phyloP scores from a whole-genome alignment of 92 coral and sea anemone genomes.

The Hydrozoanthus gracilis region DNA sequence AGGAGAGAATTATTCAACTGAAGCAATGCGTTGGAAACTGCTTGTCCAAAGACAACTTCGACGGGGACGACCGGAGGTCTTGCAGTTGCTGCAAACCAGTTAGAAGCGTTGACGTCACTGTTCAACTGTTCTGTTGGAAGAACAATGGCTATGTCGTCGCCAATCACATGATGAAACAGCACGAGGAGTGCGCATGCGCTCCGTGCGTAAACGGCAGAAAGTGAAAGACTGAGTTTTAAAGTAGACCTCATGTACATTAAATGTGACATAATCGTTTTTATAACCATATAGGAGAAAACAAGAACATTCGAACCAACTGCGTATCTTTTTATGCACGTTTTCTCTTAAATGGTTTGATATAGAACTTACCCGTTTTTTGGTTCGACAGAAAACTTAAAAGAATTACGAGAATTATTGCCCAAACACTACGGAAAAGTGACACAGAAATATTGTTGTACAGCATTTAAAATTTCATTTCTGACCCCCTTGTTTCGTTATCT shows the following conservation, averaged over 20 bases:
- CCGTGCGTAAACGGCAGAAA: constrained; percentile 38
- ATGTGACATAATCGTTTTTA: not conserved
- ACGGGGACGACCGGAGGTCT: constrained; percentile 29
- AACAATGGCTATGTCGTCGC: not conserved
- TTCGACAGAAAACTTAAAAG: no score
- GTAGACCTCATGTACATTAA: not conserved
- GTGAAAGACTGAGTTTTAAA: constrained; percentile 1
- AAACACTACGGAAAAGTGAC: no score
- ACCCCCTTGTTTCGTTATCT: no score
- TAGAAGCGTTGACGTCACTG: constrained; percentile 18
- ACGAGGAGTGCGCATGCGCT: constrained; percentile 49
- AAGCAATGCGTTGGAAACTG: constrained; percentile 30
- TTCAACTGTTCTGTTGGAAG: constrained; percentile 21
- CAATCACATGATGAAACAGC: constrained; percentile 34
- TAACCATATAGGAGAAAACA: not conserved
- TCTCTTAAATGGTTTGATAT: no score
- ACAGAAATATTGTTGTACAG: no score
- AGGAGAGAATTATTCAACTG: not conserved
- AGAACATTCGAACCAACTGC: no score
- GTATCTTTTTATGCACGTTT: no score
- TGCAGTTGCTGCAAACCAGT: constrained; percentile 43
- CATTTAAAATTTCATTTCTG: no score
- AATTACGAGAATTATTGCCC: no score
- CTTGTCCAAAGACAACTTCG: constrained; percentile 44
- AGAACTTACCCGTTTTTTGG: no score